phyloP scores from a whole-genome alignment of 1,140 invertebrate genomes.

The Frieseomelitta varia region DNA sequence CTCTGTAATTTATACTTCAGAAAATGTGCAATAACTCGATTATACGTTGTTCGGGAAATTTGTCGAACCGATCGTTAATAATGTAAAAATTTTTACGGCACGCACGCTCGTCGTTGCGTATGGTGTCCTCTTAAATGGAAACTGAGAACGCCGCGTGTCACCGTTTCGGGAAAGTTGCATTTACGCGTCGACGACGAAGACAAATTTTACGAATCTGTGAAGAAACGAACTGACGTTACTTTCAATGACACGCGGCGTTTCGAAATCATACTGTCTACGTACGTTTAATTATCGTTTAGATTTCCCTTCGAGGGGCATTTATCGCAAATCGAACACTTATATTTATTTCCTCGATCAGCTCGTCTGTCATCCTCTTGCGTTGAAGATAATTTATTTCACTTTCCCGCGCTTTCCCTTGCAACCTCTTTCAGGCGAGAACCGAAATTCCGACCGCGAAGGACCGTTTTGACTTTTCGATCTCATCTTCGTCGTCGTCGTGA shows the following conservation, averaged over 20 bases:
- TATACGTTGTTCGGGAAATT: neutral
- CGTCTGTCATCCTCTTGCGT: neutral
- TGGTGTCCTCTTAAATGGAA: neutral
- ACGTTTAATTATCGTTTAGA: neutral
- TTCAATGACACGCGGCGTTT: too few relatives aligned
- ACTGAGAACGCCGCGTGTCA: too few relatives aligned
- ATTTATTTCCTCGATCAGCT: neutral
- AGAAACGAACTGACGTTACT: too few relatives aligned
- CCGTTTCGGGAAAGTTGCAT: too few relatives aligned
- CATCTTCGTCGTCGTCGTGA: conserved; percentile 32
- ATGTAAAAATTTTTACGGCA: neutral
- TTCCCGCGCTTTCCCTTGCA: neutral
- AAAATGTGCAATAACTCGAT: neutral
- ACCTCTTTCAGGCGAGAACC: too few relatives aligned
- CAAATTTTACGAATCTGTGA: too few relatives aligned
- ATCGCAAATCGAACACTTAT: neutral
- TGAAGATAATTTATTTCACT: neutral
- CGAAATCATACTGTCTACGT: neutral
- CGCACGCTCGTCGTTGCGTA: neutral
- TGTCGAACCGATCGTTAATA: neutral
- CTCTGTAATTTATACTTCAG: neutral
- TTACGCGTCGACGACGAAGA: too few relatives aligned
- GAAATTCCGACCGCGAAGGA: too few relatives aligned
- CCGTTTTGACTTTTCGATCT: too few relatives aligned
- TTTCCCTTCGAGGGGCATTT: neutral